A percentile compares a stretch with the other conserved stretches of the same genome.
Conservation (phyloP, 2,888 invertebrate genomes). For the Dusona sp. region DNA sequence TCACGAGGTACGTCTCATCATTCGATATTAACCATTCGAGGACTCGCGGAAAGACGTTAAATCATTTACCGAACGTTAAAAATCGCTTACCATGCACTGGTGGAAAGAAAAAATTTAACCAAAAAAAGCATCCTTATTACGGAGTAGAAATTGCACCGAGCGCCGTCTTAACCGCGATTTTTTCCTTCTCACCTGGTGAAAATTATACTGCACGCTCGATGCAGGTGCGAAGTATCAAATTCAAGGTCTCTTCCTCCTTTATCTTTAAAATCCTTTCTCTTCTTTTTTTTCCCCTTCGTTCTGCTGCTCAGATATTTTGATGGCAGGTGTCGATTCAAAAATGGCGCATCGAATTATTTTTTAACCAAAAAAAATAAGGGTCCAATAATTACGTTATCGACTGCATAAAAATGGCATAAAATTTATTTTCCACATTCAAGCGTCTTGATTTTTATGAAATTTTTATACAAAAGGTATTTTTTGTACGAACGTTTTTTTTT, state of each 20-base stretch:
- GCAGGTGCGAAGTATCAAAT: constrained; percentile 53
- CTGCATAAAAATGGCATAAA: not conserved
- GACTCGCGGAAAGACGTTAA: not conserved
- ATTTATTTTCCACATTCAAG: not conserved
- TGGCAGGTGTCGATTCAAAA: constrained; percentile 40
- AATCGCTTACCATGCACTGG: not conserved
- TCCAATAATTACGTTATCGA: not conserved
- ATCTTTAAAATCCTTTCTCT: not conserved
- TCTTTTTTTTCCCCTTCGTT: no score
- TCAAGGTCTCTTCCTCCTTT: constrained; percentile 36
- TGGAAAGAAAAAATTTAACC: not conserved
- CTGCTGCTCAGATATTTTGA: constrained; percentile 6
- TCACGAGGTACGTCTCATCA: constrained; percentile 80
- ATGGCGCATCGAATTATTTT: not conserved
- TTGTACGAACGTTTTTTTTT: not conserved
- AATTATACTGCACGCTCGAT: constrained; percentile 53
- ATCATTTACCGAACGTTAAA: not conserved
- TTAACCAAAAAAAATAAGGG: not conserved
- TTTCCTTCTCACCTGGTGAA: constrained; percentile 53
- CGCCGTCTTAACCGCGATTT: constrained; percentile 1
- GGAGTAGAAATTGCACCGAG: not conserved
- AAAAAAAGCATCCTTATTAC: not conserved
- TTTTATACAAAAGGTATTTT: not conserved
- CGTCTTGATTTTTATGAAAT: not conserved
- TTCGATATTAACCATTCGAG: not conserved